Conservation (phyloP, 2,113 vertebrate genomes). For the Isichthys henryi region DNA sequence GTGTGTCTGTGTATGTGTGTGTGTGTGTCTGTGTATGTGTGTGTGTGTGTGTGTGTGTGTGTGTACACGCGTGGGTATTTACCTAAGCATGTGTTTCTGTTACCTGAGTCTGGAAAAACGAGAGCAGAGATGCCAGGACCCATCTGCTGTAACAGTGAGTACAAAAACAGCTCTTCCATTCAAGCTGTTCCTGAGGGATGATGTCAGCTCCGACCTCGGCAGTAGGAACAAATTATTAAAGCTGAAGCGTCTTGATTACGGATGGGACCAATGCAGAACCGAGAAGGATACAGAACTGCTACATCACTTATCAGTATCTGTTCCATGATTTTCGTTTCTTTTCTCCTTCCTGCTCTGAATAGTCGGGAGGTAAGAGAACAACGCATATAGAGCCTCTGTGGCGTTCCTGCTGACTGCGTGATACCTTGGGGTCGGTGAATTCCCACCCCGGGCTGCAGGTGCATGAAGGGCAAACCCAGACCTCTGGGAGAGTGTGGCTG, state of each 20-base stretch:
- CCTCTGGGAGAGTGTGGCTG: not conserved
- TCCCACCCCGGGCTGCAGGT: not conserved
- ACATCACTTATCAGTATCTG: not conserved
- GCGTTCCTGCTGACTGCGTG: not conserved
- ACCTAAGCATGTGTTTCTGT: not conserved
- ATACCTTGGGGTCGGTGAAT: not conserved
- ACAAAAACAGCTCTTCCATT: not conserved
- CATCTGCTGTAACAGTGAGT: not conserved
- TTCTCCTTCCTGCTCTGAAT: not conserved
- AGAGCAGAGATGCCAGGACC: not conserved
- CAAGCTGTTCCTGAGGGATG: constrained; percentile 52
- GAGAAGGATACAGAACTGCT: not conserved
- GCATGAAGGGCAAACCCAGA: not conserved
- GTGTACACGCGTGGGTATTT: not conserved
- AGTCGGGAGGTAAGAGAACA: not conserved
- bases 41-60: not conserved
- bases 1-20: not conserved
- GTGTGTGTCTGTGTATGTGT: not conserved
- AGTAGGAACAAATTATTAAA: not conserved
- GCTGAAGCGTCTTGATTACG: not conserved
- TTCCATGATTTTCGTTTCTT: not conserved
- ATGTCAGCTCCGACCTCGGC: not conserved
- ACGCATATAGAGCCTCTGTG: not conserved
- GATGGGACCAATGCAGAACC: not conserved
- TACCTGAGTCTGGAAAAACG: not conserved